These are phyloP conservation scores for Pomatorhinus ruficollis DNA, from an alignment of 2,113 vertebrate genomes.

Conservation along the genomic window DNA sequence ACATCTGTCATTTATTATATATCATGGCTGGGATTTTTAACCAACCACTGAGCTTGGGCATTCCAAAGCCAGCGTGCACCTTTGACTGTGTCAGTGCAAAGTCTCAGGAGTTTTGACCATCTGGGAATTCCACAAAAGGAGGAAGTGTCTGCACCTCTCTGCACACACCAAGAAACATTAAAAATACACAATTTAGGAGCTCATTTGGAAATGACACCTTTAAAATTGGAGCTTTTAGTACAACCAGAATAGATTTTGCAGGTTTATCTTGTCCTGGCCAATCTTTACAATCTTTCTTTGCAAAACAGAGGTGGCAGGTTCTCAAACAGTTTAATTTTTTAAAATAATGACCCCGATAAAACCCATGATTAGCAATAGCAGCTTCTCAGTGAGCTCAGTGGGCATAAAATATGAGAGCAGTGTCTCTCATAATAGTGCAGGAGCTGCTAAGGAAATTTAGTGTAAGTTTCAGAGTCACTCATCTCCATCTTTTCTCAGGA, in stretches of 20 bases:
- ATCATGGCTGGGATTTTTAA: neutral
- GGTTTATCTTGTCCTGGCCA: neutral
- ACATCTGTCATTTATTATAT: constrained; percentile 11
- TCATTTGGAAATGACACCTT: neutral
- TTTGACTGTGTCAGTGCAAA: neutral
- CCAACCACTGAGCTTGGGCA: neutral
- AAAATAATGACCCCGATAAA: neutral
- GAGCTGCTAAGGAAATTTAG: neutral
- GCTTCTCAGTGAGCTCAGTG: neutral
- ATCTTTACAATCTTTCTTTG: neutral
- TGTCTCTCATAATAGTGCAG: neutral
- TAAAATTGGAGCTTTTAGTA: neutral
- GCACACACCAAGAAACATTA: neutral
- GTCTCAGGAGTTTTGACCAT: neutral
- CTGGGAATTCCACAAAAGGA: neutral
- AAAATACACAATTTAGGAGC: neutral
- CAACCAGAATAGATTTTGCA: neutral
- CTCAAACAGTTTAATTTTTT: neutral
- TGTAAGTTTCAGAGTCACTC: neutral
- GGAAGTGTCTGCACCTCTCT: neutral
- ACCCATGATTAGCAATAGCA: neutral
- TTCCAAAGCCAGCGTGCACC: neutral
- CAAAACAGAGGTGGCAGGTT: neutral
- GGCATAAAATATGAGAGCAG: neutral
- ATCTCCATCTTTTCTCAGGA: neutral